Base-by-base conservation (phyloP, 1,140 invertebrate genomes). In the Drosophila leontia region DNA sequence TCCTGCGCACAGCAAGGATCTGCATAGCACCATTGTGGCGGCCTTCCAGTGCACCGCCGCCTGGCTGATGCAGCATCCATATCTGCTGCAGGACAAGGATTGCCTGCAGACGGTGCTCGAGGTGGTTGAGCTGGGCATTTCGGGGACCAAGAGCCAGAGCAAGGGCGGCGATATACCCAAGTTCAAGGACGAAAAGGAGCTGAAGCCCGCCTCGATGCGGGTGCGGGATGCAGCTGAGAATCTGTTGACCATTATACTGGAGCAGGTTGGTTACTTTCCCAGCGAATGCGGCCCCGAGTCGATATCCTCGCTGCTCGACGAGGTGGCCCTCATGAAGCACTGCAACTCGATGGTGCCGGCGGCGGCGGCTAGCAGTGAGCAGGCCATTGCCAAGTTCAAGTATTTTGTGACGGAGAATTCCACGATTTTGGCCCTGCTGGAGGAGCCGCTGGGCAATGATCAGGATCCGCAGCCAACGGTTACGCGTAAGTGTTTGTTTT, bases 21-120 rank as follows among this genome's bases (percentile, higher is more conserved):
- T 99, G 60, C 99, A 99, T 94, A 99, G 98, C 7, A 98, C 98
- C 67, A 99, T 99, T 74, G 98, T 99, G 23, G 98, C 98, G 19
- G 98, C 98, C 1, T 99, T 98, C 93, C 95, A 96, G 53, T 98
- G 98, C 92, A 95, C 99, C 37, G 96, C 96, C 11, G 95, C 97
- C 35, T 99, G 99, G 98, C 94, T 99, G 45, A 95, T 97, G 57
- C 96, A 97, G 65, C 97, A 97, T 94, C 96, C 96, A 23, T 96
- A 96, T 92, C 94, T 99, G 42, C 94, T 99, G 63, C 96, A 97
- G 90, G 98, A 99, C 93, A 96, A 97, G 79, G 97, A 98, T 87
- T 98, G 97, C 93, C 94, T 99, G 3, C 95, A 96, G 64, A 98
- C 97, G 53, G 97, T 99, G 11, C 94, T 99, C 47, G 98, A 99